Evolutionary conservation across 2,888 invertebrate genomes (phyloP), one percentile per base, ranked within the genome.

Genomic region (Notocelia uddmanniana): DNA sequence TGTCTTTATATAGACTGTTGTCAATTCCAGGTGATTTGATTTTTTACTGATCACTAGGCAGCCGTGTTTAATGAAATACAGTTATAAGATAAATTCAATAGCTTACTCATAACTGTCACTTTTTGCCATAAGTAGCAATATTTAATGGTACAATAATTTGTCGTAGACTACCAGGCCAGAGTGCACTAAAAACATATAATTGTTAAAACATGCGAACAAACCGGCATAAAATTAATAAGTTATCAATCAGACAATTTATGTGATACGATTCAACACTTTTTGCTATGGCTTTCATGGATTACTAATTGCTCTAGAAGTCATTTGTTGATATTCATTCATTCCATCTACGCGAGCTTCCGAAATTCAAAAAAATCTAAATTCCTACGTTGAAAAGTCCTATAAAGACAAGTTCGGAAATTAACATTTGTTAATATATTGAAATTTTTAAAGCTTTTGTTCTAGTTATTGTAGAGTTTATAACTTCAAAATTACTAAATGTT

Each of bases 61-160:
- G 2, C 9, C 2, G n/a, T 48, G 18, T 48, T 48, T 48, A 34
- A 57, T 57, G 31, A 18, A 18, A 19, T 37, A 19, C 37, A 58
- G 19, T 21, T 19, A 58, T 6, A 19, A 58, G 60, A 60, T 60
- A 60, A 60, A 60, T 45, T n/a, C n/a, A 41, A 45, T 23, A 23
- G 11, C 45, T 60, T 2, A 45, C 45, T 60, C 45, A 19, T 58
- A 58, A 45, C 60, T 60, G 60, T 60, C 45, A 26, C 9, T 60
- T 60, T 60, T 60, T 60, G 37, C 45, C 41, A n/a, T 48, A 23
- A 60, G 15, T n/a, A 26, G 41, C 23, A 41, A 60, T 60, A 55
- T 60, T 60, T 10, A 60, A 60, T 60, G 45, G 41, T 10, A 45
- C n/a, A n/a, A n/a, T 23, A 45, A 60, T 45, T 59, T 41, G 21